A percentile compares a stretch with the other conserved stretches of the same genome.
These are phyloP conservation scores for Zaprionus ghesquierei DNA, from an alignment of 1,140 invertebrate species.

Conservation along the genomic window DNA sequence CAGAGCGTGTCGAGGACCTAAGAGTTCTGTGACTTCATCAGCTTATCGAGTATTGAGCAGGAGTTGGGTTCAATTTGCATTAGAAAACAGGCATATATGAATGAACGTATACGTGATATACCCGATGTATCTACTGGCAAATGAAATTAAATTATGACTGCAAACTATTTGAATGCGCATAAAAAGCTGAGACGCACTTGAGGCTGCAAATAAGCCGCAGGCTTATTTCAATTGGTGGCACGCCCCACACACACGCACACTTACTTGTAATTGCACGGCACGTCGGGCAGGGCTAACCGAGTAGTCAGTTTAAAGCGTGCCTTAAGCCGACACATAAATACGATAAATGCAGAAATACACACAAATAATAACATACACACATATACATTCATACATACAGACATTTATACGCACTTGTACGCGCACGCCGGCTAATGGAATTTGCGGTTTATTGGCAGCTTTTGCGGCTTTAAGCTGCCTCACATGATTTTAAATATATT, in stretches of 20 bases:
- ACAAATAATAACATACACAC: not conserved
- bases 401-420: not conserved
- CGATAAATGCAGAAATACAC: not conserved
- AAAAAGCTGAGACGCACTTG: slow-evolving; percentile 4
- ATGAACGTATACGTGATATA: not conserved
- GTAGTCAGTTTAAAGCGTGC: slow-evolving; percentile 40
- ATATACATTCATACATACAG: not conserved
- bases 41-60: not conserved
- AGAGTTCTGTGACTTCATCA: not conserved
- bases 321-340: slow-evolving; percentile 38
- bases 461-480: slow-evolving; percentile 10
- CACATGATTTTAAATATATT: slow-evolving; percentile 33
- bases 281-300: not conserved
- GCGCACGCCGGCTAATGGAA: slow-evolving; percentile 10
- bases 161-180: not conserved
- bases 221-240: not conserved
- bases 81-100: not conserved
- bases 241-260: not conserved
- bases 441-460: slow-evolving; percentile 18
- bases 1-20: not conserved
- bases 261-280: slow-evolving; percentile 1
- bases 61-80: not conserved
- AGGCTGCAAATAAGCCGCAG: slow-evolving; percentile 7
- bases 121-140: not conserved
- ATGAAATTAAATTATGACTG: not conserved